Base-by-base conservation (phyloP, 2,797 vertebrate species). In the Fundulus diaphanus region DNA sequence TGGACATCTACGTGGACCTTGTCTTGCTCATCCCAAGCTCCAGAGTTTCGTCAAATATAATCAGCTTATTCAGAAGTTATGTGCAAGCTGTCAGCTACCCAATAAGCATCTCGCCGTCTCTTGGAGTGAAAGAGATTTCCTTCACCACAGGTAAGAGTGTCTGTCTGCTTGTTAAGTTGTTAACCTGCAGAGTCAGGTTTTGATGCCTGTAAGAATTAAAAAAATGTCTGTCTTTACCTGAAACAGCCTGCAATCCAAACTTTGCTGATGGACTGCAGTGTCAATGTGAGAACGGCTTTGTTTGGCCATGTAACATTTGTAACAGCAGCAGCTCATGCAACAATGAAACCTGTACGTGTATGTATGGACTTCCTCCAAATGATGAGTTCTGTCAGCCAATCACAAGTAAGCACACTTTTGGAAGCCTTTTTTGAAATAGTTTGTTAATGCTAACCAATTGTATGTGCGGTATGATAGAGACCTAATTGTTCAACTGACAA, bases 21-120 rank as follows among this genome's bases (percentile, higher is more conserved):
- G 79, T 86, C 0, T 3, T 88, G 6, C 22, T 5, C 8, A 15
- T 86, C 13, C 72, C 72, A n/a, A 22, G n/a, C 35, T 7, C 16
- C 35, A 61, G 1, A 52, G 2, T n/a, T 2, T 1, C 72, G 6
- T 0, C 3, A 9, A 1, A 40, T 48, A 46, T 61, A 7, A n/a
- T 40, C 15, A 1, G 33, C 9, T 0, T 1, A 4, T 5, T 85
- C 15, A 78, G 84, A 46, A 0, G 9, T 0, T 0, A 0, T 9
- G 0, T 88, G 56, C 0, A 22, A 5, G 0, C 0, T n/a, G n/a
- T n/a, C n/a, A n/a, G n/a, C n/a, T n/a, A n/a, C n/a, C n/a, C n/a
- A n/a, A n/a, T n/a, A n/a, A n/a, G n/a, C n/a, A n/a, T n/a, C n/a
- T n/a, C n/a, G n/a, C n/a, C n/a, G n/a, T n/a, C n/a, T n/a, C n/a